phyloP scores from a whole-genome alignment of 2,888 invertebrate genomes.

The Philhelius pedissequus region DNA sequence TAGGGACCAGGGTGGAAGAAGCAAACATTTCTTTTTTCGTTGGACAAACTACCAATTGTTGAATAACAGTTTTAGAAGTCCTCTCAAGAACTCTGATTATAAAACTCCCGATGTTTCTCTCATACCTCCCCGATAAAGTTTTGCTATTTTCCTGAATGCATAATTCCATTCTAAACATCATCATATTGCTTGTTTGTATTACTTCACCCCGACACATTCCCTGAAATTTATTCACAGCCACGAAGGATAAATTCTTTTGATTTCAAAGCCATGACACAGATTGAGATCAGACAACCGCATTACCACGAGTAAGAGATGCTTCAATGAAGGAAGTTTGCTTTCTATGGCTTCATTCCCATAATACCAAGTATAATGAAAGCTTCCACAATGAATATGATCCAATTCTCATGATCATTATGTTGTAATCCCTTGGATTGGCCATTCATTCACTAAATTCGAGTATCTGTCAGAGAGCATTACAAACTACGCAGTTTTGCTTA shows the following conservation, averaged over 20 bases:
- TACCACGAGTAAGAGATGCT: background rate
- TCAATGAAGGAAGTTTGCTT: constrained; percentile 39
- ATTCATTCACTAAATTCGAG: constrained; percentile 37
- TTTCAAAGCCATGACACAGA: constrained; percentile 10
- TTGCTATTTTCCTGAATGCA: no score
- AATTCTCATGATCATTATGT: constrained; percentile 65
- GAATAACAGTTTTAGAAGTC: no score
- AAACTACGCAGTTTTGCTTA: constrained; percentile 34
- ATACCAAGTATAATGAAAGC: constrained; percentile 44
- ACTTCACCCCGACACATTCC: no score
- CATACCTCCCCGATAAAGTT: no score
- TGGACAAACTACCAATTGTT: no score
- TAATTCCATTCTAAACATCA: no score
- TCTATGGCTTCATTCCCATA: constrained; percentile 66
- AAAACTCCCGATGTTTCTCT: no score
- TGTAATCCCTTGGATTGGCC: constrained; percentile 38
- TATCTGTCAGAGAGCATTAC: constrained; percentile 9
- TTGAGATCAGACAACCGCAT: constrained; percentile 5
- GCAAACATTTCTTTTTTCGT: no score
- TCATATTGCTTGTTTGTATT: no score
- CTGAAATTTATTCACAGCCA: constrained; percentile 13
- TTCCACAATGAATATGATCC: constrained; percentile 59
- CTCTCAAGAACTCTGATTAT: no score
- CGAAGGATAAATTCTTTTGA: constrained; percentile 12
- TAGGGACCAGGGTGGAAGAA: no score